Base-by-base conservation (phyloP, 2,888 invertebrate genomes). In the Pandemis cinnamomeana region DNA sequence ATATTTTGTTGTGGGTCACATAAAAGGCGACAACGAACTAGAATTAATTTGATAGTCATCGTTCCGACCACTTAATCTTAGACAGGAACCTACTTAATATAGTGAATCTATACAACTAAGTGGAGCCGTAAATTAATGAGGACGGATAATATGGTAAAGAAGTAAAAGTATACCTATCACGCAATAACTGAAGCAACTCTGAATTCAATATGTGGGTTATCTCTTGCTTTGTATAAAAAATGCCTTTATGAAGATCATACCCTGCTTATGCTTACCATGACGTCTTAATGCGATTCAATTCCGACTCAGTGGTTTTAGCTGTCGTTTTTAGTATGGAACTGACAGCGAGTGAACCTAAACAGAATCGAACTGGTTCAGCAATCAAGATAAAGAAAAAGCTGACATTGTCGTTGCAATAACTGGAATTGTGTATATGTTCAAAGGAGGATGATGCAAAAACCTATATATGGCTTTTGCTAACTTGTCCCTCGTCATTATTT, bases 401-500 rank as follows among this genome's bases (percentile, higher is more conserved):
- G 96, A 97, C 81, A 94, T 98, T 27, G 92, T 98, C 67, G 97
- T 98, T 51, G 98, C 98, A 0, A 96, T 98, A 95, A 97, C 98
- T 41, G 96, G 97, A 55, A 97, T 98, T 91, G 96, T 97, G 7
- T 98, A 97, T 86, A 96, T 96, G 89, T 96, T 96, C 78, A 96
- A 97, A 86, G 97, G 97, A 36, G 61, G 95, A 96, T 78, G 96
- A 96, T 81, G 97, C 97, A 0, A 97, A 98, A 91, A 96, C 96
- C 0, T 91, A 36, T 36, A 36, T 36, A 20, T 20, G 20, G 20
- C 20, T 20, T 20, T 20, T 20, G 20, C 20, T 20, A 20, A 20
- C 20, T 0, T 20, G 20, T 20, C 20, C 27, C 27, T 36, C 4
- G 27, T 36, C 27, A 36, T 51, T 6, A 51, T 51, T n/a, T n/a